A percentile compares a stretch with the other conserved stretches of the same genome.
Evolutionary conservation across 1,140 invertebrate species (phyloP).

Genomic region (Metaphire vulgaris): DNA sequence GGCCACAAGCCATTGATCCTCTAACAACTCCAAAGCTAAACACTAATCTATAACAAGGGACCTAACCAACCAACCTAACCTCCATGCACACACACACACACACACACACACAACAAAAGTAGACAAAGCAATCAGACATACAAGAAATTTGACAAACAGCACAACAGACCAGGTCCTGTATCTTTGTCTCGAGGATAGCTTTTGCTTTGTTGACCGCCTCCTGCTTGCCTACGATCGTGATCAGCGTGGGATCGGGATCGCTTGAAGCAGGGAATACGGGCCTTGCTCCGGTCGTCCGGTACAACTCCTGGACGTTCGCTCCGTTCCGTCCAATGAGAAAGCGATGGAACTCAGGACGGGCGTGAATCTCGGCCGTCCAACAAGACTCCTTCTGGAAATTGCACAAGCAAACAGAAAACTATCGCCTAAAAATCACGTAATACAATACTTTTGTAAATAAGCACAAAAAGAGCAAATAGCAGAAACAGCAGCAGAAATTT

Average conservation of each 20-base stretch:
- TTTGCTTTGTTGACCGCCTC: conserved; percentile 79
- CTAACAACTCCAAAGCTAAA: too few species aligned
- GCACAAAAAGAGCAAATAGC: too few species aligned
- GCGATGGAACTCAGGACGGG: conserved; percentile 86
- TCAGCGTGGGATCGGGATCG: conserved; percentile 74
- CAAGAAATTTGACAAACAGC: too few species aligned
- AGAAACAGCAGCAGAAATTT: too few species aligned
- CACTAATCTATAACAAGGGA: too few species aligned
- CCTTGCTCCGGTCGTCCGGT: conserved; percentile 82
- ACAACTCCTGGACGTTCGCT: conserved; percentile 84
- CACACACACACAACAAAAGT: too few species aligned
- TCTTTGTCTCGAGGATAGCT: conserved; percentile 70
- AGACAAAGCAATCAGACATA: too few species aligned
- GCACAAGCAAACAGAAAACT: background rate
- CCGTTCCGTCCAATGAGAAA: conserved; percentile 91
- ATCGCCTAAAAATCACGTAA: too few species aligned
- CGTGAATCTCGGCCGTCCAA: conserved; percentile 71
- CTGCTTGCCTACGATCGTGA: conserved; percentile 87
- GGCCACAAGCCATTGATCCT: too few species aligned
- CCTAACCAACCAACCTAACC: too few species aligned
- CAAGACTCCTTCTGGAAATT: conserved; percentile 65
- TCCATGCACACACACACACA: too few species aligned
- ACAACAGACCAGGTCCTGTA: conserved; percentile 68
- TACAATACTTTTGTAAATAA: too few species aligned
- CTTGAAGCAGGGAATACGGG: conserved; percentile 78